Base-by-base conservation (phyloP, 2,113 vertebrate genomes). In the Tamias sibiricus region DNA sequence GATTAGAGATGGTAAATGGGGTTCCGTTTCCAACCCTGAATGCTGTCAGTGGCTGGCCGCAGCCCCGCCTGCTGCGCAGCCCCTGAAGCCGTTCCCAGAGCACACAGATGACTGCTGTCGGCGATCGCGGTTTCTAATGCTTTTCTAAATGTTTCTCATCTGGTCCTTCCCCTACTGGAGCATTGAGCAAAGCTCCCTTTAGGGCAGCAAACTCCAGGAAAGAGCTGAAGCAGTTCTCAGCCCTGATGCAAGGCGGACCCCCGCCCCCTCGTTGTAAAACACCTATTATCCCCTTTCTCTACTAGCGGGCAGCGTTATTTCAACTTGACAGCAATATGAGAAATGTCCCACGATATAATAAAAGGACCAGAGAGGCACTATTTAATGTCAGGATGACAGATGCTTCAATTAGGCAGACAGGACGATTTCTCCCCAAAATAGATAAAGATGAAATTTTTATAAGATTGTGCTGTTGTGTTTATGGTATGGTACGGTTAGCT, bases 371-470 rank as follows among this genome's bases (percentile, higher is more conserved):
- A 95, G 97, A 98, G 74, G 96, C 97, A 97, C 98, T 97, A 95
- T 98, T 98, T 98, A 97, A 95, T 97, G 98, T 98, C 98, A 98
- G 95, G 52, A 98, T 98, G 98, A 99, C 98, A 98, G 98, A 99
- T 98, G 98, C 98, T 98, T 98, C 99, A 99, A 98, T 99, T 99
- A 99, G 97, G 96, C 95, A 95, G 98, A 98, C 98, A 98, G 97
- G 98, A 95, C 98, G 94, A 85, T 97, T 97, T 98, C 97, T 98
- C 97, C 98, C 97, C 97, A 96, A 98, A 99, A 99, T 97, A 99
- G 98, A 98, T 98, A 98, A 98, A 98, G 98, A 99, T 98, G 98
- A 98, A 98, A 98, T 98, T 99, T 98, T 99, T 98, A 98, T 98
- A 98, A 99, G 98, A 96, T 95, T 96, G 97, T 95, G 84, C 98